A percentile compares a stretch with the other conserved stretches of the same genome.
These are phyloP conservation scores for Falcaria lacertinaria DNA, from an alignment of 2,888 invertebrate genomes.

Conservation along the genomic window DNA sequence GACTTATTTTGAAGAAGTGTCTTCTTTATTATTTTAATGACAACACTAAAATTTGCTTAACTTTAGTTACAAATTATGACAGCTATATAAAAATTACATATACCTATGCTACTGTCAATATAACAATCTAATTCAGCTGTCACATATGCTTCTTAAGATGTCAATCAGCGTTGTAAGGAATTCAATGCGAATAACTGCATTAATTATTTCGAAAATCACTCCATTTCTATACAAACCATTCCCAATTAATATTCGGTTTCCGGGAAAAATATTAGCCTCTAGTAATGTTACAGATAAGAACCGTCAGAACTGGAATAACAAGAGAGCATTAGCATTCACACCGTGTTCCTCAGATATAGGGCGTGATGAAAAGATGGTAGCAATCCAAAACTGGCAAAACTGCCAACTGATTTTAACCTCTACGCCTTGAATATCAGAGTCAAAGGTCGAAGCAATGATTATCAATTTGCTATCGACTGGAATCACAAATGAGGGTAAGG, in stretches of 20 bases:
- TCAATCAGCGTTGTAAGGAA: no score
- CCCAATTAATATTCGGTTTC: conserved; percentile 40
- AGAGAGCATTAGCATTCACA: conserved; percentile 33
- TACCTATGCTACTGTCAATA: no score
- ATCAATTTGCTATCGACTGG: conserved; percentile 1
- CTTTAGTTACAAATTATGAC: no score
- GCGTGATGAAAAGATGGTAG: conserved; percentile 31
- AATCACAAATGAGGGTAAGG: conserved; percentile 1
- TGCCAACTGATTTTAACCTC: background rate
- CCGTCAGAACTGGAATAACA: conserved; percentile 33
- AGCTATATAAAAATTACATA: no score
- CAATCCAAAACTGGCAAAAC: conserved; percentile 9
- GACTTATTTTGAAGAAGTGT: no score
- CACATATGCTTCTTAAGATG: no score
- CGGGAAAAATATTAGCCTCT: conserved; percentile 38
- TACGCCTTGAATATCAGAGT: background rate
- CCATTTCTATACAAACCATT: conserved; percentile 19
- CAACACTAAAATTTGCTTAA: no score
- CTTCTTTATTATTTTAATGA: no score
- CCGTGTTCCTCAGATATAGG: conserved; percentile 27
- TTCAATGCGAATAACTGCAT: no score
- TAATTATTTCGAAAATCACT: background rate
- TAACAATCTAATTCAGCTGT: no score
- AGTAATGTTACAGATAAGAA: conserved; percentile 42
- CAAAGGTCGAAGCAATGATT: background rate